Evolutionary conservation across 2,113 vertebrate genomes (phyloP).

Genomic region (Acrocephalus arundinaceus): DNA sequence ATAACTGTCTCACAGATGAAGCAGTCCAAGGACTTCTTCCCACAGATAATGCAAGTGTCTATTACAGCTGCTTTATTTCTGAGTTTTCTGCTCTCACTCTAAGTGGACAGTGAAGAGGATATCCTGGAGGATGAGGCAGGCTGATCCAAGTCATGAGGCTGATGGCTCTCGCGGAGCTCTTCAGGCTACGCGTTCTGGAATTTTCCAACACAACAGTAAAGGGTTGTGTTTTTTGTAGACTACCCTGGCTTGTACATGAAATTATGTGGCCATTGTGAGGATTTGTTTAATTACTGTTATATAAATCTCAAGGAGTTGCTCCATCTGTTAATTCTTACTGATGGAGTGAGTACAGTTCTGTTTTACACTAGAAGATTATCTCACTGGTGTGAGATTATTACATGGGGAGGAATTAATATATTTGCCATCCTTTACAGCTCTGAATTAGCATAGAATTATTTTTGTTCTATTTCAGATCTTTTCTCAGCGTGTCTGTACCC

Average conservation of each 20-base stretch:
- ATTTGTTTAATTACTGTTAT: constrained; percentile 66
- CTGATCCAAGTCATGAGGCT: background rate
- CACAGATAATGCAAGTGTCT: background rate
- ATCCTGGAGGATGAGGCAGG: background rate
- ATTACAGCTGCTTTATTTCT: background rate
- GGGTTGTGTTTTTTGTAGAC: background rate
- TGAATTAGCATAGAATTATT: background rate
- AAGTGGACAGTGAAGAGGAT: background rate
- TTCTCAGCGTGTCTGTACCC: background rate
- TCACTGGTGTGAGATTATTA: constrained; percentile 7
- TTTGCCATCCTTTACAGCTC: background rate
- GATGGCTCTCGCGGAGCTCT: accelerated
- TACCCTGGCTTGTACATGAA: background rate
- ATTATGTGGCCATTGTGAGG: constrained; percentile 11
- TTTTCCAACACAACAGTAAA: constrained; percentile 1
- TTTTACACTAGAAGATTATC: constrained; percentile 18
- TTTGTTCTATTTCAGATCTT: background rate
- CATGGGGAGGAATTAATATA: background rate
- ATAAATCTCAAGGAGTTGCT: constrained; percentile 31
- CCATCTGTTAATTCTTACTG: constrained; percentile 63
- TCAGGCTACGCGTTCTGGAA: background rate
- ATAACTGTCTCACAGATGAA: background rate
- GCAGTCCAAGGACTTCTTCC: background rate
- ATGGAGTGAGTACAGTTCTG: background rate
- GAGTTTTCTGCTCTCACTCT: background rate